phyloP scores from a whole-genome alignment of 1,140 invertebrate genomes.

The Laodelphax striatellus region DNA sequence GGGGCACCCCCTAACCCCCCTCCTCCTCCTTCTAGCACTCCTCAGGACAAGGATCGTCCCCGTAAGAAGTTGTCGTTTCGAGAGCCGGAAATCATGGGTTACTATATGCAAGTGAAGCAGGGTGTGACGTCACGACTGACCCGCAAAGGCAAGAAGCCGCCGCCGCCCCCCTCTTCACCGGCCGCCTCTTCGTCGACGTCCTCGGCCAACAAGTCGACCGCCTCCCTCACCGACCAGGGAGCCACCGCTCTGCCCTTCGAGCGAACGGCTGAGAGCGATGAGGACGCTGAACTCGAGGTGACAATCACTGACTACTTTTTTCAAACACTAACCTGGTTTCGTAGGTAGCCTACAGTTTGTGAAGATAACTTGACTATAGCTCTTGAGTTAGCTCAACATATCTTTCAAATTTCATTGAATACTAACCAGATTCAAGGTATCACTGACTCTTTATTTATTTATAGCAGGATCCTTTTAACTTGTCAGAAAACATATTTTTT shows the following conservation, averaged over 20 bases:
- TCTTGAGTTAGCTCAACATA: no score
- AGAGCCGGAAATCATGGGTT: conserved; percentile 61
- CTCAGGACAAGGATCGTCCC: conserved; percentile 42
- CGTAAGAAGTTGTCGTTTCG: conserved; percentile 76
- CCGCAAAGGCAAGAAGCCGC: conserved; percentile 19
- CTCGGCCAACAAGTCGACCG: conserved; percentile 13
- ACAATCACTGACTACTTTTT: not conserved
- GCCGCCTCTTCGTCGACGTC: not conserved
- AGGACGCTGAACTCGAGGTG: conserved; percentile 34
- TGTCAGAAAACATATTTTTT: no score
- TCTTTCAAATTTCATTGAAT: no score
- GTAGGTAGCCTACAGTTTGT: no score
- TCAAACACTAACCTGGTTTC: not conserved
- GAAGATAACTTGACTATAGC: no score
- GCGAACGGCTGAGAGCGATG: conserved; percentile 21
- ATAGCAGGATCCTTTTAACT: no score
- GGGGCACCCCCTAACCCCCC: not conserved
- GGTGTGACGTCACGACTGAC: conserved; percentile 20
- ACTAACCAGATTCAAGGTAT: no score
- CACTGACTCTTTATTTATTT: no score
- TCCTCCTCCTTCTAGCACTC: conserved; percentile 2
- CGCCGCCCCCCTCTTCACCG: not conserved
- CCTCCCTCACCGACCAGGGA: no score
- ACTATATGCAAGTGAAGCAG: conserved; percentile 30
- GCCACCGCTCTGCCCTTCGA: conserved; percentile 27